These are phyloP conservation scores for Tachina fera DNA, from an alignment of 2,888 invertebrate genomes.

Conservation along the genomic window DNA sequence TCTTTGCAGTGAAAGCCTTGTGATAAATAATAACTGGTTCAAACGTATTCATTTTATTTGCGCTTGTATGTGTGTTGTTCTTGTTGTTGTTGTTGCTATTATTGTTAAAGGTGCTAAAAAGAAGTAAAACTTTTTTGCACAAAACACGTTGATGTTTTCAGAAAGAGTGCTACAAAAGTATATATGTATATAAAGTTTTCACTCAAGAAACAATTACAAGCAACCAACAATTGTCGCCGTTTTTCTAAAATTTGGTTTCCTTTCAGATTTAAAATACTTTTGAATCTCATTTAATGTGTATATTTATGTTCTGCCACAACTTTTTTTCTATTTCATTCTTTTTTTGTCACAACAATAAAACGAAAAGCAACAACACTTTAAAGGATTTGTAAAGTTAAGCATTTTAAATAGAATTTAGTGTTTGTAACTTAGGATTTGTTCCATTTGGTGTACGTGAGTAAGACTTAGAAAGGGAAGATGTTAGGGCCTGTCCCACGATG, in stretches of 20 bases:
- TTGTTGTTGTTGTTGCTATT: conserved; percentile 8
- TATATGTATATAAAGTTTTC: conserved; percentile 32
- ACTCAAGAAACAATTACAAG: conserved; percentile 55
- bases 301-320: conserved; percentile 14
- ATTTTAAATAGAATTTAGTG: conserved; percentile 41
- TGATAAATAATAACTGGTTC: no score
- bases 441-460: conserved; percentile 36
- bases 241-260: conserved; percentile 20
- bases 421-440: background rate
- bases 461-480: conserved; percentile 29
- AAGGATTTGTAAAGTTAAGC: conserved; percentile 58
- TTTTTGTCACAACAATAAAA: conserved; percentile 6
- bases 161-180: conserved; percentile 31
- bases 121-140: conserved; percentile 27
- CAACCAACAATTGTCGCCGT: conserved; percentile 57
- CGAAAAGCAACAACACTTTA: conserved; percentile 46
- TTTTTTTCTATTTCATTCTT: background rate
- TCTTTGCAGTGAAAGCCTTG: background rate
- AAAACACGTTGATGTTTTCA: conserved; percentile 37
- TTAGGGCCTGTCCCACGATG: no score
- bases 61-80: background rate
- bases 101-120: conserved; percentile 34
- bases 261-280: conserved; percentile 41
- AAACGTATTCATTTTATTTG: no score
- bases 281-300: conserved; percentile 62